Percentiles rank a stretch among this genome's conserved stretches.
Conservation (phyloP, 2,888 invertebrate genomes). For the Mamestra brassicae region DNA sequence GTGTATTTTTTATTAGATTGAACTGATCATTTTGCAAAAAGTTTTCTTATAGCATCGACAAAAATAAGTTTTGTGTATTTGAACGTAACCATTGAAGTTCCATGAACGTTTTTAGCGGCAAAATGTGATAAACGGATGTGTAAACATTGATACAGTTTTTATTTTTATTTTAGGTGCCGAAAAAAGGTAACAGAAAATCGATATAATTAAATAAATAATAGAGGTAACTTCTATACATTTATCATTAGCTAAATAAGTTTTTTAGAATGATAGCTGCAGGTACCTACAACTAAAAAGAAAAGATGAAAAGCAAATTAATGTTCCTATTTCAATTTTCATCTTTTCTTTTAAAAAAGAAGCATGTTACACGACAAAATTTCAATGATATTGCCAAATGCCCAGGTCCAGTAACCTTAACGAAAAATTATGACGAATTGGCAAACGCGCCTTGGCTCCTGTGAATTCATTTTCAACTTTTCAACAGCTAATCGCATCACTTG, state of each 20-base stretch:
- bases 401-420: too few species aligned
- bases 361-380: too few species aligned
- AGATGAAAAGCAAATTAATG: too few species aligned
- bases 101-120: constrained; percentile 20
- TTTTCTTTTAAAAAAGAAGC: too few species aligned
- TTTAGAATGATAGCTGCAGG: neutral
- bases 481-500: too few species aligned
- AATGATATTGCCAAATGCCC: too few species aligned
- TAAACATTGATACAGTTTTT: constrained; percentile 17
- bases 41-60: constrained; percentile 20
- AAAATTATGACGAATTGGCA: too few species aligned
- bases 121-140: constrained; percentile 59
- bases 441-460: too few species aligned
- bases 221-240: neutral
- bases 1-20: constrained; percentile 54
- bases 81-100: constrained; percentile 19
- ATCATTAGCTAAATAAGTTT: neutral
- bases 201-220: neutral
- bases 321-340: too few species aligned
- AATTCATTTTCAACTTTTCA: too few species aligned
- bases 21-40: constrained; percentile 24
- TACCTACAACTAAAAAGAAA: too few species aligned
- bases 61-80: constrained; percentile 21
- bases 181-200: constrained; percentile 33
- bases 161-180: constrained; percentile 3